Percentiles rank a stretch among this genome's conserved stretches.
phyloP scores from a whole-genome alignment of 2,797 vertebrate genomes.

The Zenarchopterus dispar region DNA sequence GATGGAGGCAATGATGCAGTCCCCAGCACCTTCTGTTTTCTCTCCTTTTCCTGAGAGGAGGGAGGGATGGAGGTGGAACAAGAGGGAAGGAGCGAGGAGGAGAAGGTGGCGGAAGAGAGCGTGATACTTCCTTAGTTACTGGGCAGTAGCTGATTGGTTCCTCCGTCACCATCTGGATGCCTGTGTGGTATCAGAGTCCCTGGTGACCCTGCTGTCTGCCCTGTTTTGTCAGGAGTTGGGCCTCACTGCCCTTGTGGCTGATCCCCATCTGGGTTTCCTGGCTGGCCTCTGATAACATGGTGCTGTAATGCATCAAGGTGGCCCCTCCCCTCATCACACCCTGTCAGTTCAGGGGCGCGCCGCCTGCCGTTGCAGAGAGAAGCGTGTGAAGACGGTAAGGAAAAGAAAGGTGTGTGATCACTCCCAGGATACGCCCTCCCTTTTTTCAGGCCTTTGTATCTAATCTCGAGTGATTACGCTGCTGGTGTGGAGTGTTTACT shows the following conservation, averaged over 20 bases:
- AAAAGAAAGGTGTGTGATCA: constrained; percentile 7
- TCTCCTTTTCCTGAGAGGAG: constrained; percentile 73
- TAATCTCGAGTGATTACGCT: constrained; percentile 64
- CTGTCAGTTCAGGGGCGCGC: constrained; percentile 46
- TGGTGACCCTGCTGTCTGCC: constrained; percentile 86
- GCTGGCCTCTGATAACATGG: constrained; percentile 60
- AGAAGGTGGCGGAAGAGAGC: constrained; percentile 49
- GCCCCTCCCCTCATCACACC: constrained; percentile 36
- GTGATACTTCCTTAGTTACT: constrained; percentile 88
- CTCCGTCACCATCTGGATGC: constrained; percentile 89
- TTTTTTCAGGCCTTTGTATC: constrained; percentile 40
- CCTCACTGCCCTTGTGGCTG: constrained; percentile 74
- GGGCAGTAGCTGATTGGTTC: constrained; percentile 87
- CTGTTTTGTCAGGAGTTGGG: constrained; percentile 87
- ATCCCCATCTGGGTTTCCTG: constrained; percentile 73
- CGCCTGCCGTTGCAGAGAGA: constrained; percentile 28
- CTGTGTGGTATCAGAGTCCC: constrained; percentile 77
- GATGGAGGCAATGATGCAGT: constrained; percentile 99
- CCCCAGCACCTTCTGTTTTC: constrained; percentile 98
- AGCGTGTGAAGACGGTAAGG: constrained; percentile 1
- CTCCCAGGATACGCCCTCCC: constrained; percentile 13
- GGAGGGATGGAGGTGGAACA: constrained; percentile 68
- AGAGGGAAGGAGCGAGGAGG: constrained; percentile 48
- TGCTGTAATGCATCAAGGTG: constrained; percentile 23
- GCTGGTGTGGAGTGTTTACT: constrained; percentile 42